Percentiles rank a stretch among this genome's conserved stretches.
These are phyloP conservation scores for Gnathonemus longibarbis DNA, from an alignment of 2,113 vertebrate species.

Conservation along the genomic window DNA sequence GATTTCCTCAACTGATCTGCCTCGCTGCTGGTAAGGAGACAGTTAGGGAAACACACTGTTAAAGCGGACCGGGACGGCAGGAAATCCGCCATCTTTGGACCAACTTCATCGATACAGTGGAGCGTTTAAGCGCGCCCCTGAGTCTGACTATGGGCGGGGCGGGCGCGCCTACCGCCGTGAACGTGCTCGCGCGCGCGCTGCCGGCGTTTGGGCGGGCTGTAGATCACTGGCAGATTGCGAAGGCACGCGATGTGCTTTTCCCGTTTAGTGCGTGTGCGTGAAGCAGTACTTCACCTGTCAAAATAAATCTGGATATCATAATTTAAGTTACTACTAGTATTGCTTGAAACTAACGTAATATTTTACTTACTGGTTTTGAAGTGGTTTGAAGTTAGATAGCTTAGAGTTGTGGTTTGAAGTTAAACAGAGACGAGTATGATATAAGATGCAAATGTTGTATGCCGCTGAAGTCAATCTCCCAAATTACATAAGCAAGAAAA, in stretches of 20 bases:
- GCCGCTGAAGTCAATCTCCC: background rate
- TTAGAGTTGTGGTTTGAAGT: background rate
- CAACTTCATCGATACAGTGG: constrained; percentile 71
- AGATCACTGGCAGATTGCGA: background rate
- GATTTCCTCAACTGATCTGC: constrained; percentile 83
- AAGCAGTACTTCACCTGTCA: background rate
- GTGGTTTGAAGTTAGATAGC: background rate
- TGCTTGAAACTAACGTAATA: background rate
- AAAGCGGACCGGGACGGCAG: constrained; percentile 87
- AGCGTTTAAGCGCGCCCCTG: constrained; percentile 32
- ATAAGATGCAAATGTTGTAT: background rate
- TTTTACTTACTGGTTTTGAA: background rate
- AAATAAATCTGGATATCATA: background rate
- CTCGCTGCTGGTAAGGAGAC: constrained; percentile 79
- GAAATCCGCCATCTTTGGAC: constrained; percentile 94
- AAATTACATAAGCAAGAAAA: background rate
- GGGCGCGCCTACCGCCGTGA: constrained; percentile 6
- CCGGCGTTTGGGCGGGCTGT: background rate
- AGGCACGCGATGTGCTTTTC: background rate
- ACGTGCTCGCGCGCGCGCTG: background rate
- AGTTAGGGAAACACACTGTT: constrained; percentile 85
- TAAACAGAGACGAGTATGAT: too few species aligned
- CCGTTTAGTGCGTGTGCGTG: background rate
- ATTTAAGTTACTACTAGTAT: background rate
- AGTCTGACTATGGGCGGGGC: constrained; percentile 11